Base-by-base conservation (phyloP, 2,888 invertebrate species). In the Margaritifera margaritifera region DNA sequence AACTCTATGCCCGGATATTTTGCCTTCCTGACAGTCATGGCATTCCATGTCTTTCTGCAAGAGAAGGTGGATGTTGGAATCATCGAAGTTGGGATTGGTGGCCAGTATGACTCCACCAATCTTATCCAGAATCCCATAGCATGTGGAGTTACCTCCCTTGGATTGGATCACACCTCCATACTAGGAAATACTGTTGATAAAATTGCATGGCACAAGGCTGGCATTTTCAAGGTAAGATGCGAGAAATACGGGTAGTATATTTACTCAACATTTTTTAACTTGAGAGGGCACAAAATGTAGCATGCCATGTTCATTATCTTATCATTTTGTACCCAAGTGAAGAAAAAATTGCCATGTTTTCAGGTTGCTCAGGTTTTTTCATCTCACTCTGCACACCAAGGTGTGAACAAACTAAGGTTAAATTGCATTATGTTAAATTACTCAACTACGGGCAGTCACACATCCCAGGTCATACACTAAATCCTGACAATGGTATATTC, bases 31-130 rank as follows among this genome's bases (percentile, higher is more conserved):
- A 99, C 98, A 0, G 92, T 98, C 68, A 91, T 99, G 92, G 95
- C 97, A 20, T 95, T 96, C 85, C 93, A 96, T 86, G 92, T 97
- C 52, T 99, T 99, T 90, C 84, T 96, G 0, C 82, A 90, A 74
- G 94, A 96, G 89, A 92, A 93, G 71, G 87, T 89, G 18, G 97
- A 99, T 89, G 98, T 97, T 1, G 96, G 95, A 0, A 93, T 99
- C 56, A 89, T 99, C 20, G 99, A 99, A 91, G 99, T 99, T 51
- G 99, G 99, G 52, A 97, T 99, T 79, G 99, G 99, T 0, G 99
- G 99, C 0, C 93, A 94, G 84, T 93, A 94, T 77, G 99, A 99
- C 90, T 94, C 94, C 84, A 99, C 99, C 2, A 99, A 99, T 91
- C 91, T 98, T 60, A 88, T 99, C 66, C 95, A 94, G 81, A 94